These are phyloP conservation scores for Hemichromis elongatus DNA, from an alignment of 2,113 vertebrate genomes.

Conservation along the genomic window DNA sequence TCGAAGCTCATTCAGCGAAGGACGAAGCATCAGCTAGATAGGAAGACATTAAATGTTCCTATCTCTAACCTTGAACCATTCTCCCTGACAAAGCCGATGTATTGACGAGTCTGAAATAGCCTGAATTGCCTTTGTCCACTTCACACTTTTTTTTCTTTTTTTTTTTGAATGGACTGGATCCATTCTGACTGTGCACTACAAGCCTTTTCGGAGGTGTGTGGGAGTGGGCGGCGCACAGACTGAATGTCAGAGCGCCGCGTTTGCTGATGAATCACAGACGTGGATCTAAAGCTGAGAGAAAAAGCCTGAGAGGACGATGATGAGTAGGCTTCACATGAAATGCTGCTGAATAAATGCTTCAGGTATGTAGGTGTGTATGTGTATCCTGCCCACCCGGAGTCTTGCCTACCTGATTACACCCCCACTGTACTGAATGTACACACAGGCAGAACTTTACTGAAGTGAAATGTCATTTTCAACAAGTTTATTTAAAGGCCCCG, in stretches of 20 bases:
- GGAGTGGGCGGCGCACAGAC: conserved; percentile 25
- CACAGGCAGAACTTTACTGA: neutral
- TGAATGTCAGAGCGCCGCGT: conserved; percentile 27
- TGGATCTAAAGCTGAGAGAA: conserved; percentile 6
- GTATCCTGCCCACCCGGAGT: neutral
- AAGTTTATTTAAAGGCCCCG: neutral
- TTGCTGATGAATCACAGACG: conserved; percentile 54
- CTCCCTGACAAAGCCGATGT: neutral
- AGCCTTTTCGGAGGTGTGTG: neutral
- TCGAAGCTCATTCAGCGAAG: neutral
- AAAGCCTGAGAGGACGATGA: neutral
- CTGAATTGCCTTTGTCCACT: neutral
- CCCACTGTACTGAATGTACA: neutral
- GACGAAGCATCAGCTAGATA: neutral
- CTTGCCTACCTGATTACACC: conserved; percentile 24
- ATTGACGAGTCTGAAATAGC: neutral
- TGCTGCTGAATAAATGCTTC: conserved; percentile 9
- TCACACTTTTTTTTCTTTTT: neutral
- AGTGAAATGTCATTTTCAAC: neutral
- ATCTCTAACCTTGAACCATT: neutral
- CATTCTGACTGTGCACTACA: neutral
- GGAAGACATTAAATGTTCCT: neutral
- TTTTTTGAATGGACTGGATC: neutral
- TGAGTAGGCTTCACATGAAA: conserved; percentile 23
- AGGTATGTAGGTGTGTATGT: neutral